phyloP scores from a whole-genome alignment of 2,888 invertebrate genomes.

The Papilio demoleus region DNA sequence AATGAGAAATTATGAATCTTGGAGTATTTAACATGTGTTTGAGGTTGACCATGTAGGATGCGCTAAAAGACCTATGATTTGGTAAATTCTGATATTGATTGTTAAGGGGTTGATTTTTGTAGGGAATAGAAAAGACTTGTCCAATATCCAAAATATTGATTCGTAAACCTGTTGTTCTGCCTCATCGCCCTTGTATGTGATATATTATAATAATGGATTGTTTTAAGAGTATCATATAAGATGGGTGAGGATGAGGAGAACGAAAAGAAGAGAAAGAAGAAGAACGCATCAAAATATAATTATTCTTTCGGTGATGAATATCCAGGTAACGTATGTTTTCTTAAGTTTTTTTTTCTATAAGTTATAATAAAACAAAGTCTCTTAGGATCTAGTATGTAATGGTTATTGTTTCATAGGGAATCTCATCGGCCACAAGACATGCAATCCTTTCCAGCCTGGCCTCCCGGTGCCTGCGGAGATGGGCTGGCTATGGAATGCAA shows the following conservation, averaged over 20 bases:
- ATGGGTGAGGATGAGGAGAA: constrained; percentile 69
- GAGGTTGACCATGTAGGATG: background rate
- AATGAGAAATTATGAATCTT: background rate
- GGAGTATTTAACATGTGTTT: background rate
- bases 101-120: background rate
- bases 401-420: constrained; percentile 58
- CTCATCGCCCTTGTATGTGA: too few relatives aligned
- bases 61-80: background rate
- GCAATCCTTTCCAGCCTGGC: constrained; percentile 70
- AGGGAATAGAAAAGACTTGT: too few relatives aligned
- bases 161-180: too few relatives aligned
- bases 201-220: too few relatives aligned
- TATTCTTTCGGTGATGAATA: constrained; percentile 80
- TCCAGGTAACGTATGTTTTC: constrained; percentile 66
- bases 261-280: constrained; percentile 71
- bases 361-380: too few relatives aligned
- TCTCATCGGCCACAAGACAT: constrained; percentile 82
- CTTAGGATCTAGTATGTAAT: background rate
- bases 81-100: background rate
- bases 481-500: constrained; percentile 87
- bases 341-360: background rate
- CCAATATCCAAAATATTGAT: too few relatives aligned
- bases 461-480: constrained; percentile 84
- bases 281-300: constrained; percentile 73
- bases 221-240: constrained; percentile 32